phyloP scores from a whole-genome alignment of 2,888 invertebrate genomes.

The Xiphydria camelus region DNA sequence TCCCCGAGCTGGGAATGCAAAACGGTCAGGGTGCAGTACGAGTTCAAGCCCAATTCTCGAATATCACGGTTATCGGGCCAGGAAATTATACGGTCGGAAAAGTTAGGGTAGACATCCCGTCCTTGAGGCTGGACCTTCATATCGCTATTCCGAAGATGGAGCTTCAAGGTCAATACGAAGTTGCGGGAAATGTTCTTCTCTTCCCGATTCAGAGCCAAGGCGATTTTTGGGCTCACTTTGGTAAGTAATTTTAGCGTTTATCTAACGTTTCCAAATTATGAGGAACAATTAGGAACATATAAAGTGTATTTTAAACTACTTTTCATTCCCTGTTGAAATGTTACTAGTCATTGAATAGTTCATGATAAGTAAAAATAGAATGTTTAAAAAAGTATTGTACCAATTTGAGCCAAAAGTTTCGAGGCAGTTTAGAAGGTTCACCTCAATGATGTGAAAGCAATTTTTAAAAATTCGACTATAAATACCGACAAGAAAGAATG shows the following conservation, averaged over 20 bases:
- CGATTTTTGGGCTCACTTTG: conserved; percentile 79
- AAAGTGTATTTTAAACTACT: too few relatives aligned
- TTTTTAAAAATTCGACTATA: too few relatives aligned
- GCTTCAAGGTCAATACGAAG: conserved; percentile 76
- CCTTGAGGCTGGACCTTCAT: conserved; percentile 48
- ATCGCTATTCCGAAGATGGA: conserved; percentile 70
- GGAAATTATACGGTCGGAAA: conserved; percentile 74
- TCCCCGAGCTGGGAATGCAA: conserved; percentile 75
- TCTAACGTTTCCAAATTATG: too few relatives aligned
- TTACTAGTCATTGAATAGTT: neutral
- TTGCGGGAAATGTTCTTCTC: conserved; percentile 75
- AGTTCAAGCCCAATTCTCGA: conserved; percentile 73
- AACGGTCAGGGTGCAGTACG: conserved; percentile 77
- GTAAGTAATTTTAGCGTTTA: too few relatives aligned
- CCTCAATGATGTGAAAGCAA: too few relatives aligned
- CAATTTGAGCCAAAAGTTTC: too few relatives aligned
- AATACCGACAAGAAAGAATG: too few relatives aligned
- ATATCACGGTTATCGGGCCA: conserved; percentile 76
- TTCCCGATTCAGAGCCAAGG: conserved; percentile 80
- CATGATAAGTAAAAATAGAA: too few relatives aligned
- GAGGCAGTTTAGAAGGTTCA: too few relatives aligned
- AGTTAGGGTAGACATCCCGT: conserved; percentile 57
- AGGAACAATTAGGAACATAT: too few relatives aligned
- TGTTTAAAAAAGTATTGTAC: too few relatives aligned
- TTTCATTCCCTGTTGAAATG: neutral